A percentile compares a stretch with the other conserved stretches of the same genome.
Conservation (phyloP, 2,888 invertebrate genomes). For the Darwinula stevensoni region DNA sequence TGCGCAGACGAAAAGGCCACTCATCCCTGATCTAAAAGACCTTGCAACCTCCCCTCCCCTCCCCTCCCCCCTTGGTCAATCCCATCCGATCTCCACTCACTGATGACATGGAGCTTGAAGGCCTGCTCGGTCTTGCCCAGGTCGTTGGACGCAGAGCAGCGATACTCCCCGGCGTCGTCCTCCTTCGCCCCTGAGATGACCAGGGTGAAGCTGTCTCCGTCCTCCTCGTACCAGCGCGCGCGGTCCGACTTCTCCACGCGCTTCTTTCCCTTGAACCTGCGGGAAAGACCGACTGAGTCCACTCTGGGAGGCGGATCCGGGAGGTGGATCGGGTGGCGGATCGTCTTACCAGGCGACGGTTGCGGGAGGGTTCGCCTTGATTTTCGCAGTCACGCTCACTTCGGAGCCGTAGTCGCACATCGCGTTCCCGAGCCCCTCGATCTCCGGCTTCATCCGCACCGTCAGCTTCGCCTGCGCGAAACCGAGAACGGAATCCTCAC, state of each 20-base stretch:
- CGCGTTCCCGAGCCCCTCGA: too few species aligned
- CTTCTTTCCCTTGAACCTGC: slow-evolving; percentile 7
- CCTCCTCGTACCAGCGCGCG: too few species aligned
- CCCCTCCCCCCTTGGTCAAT: neutral
- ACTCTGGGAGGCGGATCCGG: slow-evolving; percentile 7
- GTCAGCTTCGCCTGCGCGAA: too few species aligned
- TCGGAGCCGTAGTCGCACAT: too few species aligned
- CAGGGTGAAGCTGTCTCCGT: slow-evolving; percentile 28
- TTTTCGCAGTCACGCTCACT: too few species aligned
- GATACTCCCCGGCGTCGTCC: slow-evolving; percentile 46
- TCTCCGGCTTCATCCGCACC: too few species aligned
- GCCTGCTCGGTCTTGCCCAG: slow-evolving; percentile 37
- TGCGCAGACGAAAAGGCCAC: too few species aligned
- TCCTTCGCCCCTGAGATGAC: slow-evolving; percentile 34
- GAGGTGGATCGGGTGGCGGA: slow-evolving; percentile 7
- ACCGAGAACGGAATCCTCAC: slow-evolving; percentile 7
- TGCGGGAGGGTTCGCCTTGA: too few species aligned
- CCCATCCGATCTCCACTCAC: neutral
- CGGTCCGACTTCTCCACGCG: too few species aligned
- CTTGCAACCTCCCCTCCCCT: neutral
- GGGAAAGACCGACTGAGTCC: slow-evolving; percentile 8
- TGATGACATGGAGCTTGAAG: neutral
- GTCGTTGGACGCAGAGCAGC: slow-evolving; percentile 41
- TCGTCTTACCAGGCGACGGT: slow-evolving; percentile 7
- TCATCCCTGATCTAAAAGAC: neutral